These are phyloP conservation scores for Scytalopus superciliaris DNA, from an alignment of 2,113 vertebrate genomes.

Conservation along the genomic window DNA sequence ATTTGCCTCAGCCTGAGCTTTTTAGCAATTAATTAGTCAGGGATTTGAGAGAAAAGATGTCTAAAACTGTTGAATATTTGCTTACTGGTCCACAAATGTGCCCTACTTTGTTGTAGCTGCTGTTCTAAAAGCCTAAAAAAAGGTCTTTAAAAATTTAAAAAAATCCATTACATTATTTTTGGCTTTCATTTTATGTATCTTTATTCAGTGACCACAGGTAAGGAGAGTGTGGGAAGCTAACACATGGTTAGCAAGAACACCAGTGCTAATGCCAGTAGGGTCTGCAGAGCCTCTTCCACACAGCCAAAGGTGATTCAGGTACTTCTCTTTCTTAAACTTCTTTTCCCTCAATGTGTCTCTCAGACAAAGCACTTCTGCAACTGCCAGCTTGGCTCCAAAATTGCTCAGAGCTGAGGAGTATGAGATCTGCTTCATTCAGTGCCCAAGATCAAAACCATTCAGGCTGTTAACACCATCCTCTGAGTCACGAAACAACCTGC, in stretches of 20 bases:
- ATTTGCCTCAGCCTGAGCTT: conserved; percentile 9
- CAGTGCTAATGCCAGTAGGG: background rate
- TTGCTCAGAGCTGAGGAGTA: background rate
- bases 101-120: background rate
- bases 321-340: background rate
- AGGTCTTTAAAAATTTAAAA: background rate
- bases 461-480: background rate
- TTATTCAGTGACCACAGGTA: background rate
- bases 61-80: background rate
- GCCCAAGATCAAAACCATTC: background rate
- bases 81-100: background rate
- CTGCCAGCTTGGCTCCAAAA: background rate
- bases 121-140: background rate
- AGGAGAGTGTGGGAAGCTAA: background rate
- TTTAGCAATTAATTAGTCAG: conserved; percentile 57
- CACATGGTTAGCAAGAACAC: background rate
- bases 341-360: background rate
- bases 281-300: background rate
- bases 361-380: background rate
- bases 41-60: background rate
- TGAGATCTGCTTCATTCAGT: background rate
- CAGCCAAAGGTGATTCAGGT: background rate
- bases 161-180: background rate
- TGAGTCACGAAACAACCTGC: background rate
- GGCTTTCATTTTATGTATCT: background rate